Conservation (phyloP, 92 coral and sea anemone species). For the Palythoa grandis region DNA sequence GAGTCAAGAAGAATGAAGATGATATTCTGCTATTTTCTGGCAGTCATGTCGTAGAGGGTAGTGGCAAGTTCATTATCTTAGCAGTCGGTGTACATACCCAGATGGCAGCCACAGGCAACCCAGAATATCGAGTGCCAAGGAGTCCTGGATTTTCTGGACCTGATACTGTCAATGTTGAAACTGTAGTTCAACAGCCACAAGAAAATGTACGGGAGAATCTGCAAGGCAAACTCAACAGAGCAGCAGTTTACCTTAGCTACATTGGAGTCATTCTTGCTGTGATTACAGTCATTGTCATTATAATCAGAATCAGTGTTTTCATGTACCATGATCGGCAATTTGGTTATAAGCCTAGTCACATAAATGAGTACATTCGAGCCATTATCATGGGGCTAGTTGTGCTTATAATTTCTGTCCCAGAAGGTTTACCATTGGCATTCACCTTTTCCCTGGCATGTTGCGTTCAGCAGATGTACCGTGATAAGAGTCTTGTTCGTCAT, state of each 20-base stretch:
- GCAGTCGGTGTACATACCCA: conserved; percentile 84
- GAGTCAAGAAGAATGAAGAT: conserved; percentile 58
- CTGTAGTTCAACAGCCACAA: conserved; percentile 45
- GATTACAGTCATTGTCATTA: conserved; percentile 78
- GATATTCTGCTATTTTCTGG: conserved; percentile 81
- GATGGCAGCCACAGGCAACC: conserved; percentile 11
- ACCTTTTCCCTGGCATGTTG: conserved; percentile 91
- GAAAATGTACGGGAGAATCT: conserved; percentile 56
- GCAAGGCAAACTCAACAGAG: conserved; percentile 86
- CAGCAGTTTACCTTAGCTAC: conserved; percentile 82
- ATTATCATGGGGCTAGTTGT: conserved; percentile 94
- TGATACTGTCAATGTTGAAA: neutral
- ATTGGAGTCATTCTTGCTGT: conserved; percentile 76
- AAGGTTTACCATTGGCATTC: conserved; percentile 88
- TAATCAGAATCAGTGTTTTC: conserved; percentile 81
- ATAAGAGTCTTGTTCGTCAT: conserved; percentile 89
- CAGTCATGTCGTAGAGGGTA: conserved; percentile 92
- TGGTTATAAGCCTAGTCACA: conserved; percentile 70
- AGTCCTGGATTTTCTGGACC: conserved; percentile 33
- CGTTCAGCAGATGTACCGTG: conserved; percentile 85
- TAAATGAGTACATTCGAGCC: conserved; percentile 89
- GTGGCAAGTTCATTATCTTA: conserved; percentile 81
- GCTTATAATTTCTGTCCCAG: conserved; percentile 93
- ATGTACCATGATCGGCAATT: conserved; percentile 61
- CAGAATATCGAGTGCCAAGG: neutral